These are phyloP conservation scores for Sebastes kiyomatsui DNA, from an alignment of 2,797 vertebrate genomes.

Conservation along the genomic window DNA sequence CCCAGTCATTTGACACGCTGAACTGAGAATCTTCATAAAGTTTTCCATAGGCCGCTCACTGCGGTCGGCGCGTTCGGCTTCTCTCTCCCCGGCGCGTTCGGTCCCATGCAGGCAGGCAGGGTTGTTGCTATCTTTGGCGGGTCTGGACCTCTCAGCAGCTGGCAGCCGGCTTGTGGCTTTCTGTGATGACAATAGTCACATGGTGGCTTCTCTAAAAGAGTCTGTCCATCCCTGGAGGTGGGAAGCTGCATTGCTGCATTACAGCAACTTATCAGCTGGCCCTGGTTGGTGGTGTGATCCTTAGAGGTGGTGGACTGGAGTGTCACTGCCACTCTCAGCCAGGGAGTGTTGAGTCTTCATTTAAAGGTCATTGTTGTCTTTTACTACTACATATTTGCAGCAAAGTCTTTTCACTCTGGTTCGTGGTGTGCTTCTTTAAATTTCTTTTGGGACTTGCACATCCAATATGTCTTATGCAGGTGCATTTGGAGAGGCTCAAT, in stretches of 20 bases:
- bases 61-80: conserved; percentile 32
- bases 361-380: background rate
- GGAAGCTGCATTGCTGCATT: conserved; percentile 6
- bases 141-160: conserved; percentile 60
- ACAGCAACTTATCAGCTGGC: conserved; percentile 33
- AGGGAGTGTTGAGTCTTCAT: background rate
- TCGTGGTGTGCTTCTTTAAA: background rate
- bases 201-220: conserved; percentile 42
- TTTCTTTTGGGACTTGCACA: background rate
- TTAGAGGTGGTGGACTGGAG: background rate
- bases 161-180: conserved; percentile 35
- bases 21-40: conserved; percentile 63
- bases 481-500: background rate
- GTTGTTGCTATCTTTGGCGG: conserved; percentile 69
- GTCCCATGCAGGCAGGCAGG: conserved; percentile 14
- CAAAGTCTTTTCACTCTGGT: background rate
- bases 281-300: background rate
- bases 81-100: conserved; percentile 8
- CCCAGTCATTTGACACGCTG: conserved; percentile 67
- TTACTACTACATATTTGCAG: background rate
- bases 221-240: conserved; percentile 46
- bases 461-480: background rate
- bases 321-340: background rate
- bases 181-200: conserved; percentile 68
- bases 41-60: conserved; percentile 48